Evolutionary conservation across 2,113 vertebrate species (phyloP).

Genomic region (Vanacampus margaritifer): DNA sequence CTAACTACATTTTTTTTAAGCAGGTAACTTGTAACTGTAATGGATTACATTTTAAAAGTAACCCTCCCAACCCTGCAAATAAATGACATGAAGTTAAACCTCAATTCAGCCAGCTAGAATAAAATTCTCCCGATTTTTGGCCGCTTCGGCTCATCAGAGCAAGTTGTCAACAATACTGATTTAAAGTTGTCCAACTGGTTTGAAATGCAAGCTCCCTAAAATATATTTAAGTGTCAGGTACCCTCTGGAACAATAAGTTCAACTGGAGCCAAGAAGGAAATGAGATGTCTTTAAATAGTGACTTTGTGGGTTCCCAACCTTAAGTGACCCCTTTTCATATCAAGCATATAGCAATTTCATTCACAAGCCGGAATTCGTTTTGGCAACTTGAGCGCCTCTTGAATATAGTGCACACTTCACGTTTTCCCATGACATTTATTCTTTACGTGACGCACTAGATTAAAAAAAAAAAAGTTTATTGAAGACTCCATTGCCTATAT

Average conservation of each 20-base stretch:
- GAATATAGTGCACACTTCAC: not conserved
- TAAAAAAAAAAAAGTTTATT: too few relatives aligned
- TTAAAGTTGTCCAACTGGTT: not conserved
- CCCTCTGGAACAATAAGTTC: not conserved
- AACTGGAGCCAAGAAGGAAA: not conserved
- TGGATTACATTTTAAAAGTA: too few relatives aligned
- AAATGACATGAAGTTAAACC: not conserved
- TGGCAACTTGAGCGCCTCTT: not conserved
- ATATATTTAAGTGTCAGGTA: slow-evolving; percentile 2
- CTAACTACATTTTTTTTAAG: too few relatives aligned
- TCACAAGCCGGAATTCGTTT: not conserved
- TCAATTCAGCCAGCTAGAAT: not conserved
- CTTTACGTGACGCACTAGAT: not conserved
- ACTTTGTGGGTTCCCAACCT: not conserved
- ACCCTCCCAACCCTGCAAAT: too few relatives aligned
- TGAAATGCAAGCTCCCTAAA: not conserved
- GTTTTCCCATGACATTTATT: not conserved
- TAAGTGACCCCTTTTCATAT: slow-evolving; percentile 3
- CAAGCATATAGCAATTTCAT: slow-evolving; percentile 6
- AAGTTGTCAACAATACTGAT: not conserved
- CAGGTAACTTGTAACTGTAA: too few relatives aligned
- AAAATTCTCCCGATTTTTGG: not conserved
- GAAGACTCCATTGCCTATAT: too few relatives aligned
- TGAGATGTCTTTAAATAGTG: slow-evolving; percentile 4
- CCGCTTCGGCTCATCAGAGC: not conserved